Percentiles rank a stretch among this genome's conserved stretches.
Conservation (phyloP, 2,888 invertebrate species). For the Hedya salicella region DNA sequence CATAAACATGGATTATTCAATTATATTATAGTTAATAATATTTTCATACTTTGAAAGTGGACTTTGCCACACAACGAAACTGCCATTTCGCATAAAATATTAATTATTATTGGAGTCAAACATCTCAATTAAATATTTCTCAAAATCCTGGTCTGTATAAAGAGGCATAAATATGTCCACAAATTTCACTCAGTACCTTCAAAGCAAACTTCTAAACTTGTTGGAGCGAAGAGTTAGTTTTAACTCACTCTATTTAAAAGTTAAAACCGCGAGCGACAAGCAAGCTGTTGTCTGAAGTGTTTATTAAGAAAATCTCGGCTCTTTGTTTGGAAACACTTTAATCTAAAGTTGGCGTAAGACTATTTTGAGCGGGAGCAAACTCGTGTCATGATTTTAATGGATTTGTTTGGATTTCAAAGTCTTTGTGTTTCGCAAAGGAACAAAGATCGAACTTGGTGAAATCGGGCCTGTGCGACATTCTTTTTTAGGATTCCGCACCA, state of each 20-base stretch:
- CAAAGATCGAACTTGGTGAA: background rate
- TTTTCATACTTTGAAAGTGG: too few species aligned
- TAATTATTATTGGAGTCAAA: too few species aligned
- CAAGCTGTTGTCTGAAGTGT: slow-evolving; percentile 40
- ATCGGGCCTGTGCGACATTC: too few species aligned
- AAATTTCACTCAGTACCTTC: slow-evolving; percentile 21
- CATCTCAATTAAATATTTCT: too few species aligned
- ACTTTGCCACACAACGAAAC: too few species aligned
- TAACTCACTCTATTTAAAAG: slow-evolving; percentile 41
- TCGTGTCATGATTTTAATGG: slow-evolving; percentile 23
- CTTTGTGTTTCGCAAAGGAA: background rate
- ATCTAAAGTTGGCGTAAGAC: slow-evolving; percentile 25
- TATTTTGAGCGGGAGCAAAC: slow-evolving; percentile 12
- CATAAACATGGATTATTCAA: too few species aligned
- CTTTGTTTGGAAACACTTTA: slow-evolving; percentile 28
- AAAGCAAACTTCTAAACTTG: slow-evolving; percentile 34
- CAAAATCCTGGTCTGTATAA: too few species aligned
- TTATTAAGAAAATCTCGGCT: slow-evolving; percentile 39
- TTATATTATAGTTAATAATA: too few species aligned
- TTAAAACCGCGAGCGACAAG: slow-evolving; percentile 36
- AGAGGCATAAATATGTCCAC: background rate
- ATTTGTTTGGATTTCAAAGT: slow-evolving; percentile 7
- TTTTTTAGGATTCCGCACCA: too few species aligned
- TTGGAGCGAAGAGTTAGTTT: slow-evolving; percentile 26
- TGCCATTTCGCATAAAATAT: too few species aligned